Evolutionary conservation across 2,797 vertebrate species (phyloP).

Genomic region (Manis pentadactyla): DNA sequence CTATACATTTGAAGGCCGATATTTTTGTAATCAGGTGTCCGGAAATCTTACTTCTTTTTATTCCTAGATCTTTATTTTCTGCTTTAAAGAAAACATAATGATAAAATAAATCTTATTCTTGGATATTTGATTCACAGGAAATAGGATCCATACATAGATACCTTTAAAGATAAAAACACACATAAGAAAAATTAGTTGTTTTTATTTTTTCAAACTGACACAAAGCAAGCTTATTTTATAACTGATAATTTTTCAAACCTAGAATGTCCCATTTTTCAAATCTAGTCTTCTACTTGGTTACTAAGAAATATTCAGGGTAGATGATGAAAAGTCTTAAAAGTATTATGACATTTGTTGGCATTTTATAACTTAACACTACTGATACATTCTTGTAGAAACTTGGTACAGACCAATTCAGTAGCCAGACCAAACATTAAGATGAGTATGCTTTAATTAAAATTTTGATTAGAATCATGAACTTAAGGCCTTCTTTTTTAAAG

Average conservation of each 20-base stretch:
- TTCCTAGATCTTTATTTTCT: slow-evolving; percentile 28
- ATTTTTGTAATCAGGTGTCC: background rate
- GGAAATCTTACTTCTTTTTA: background rate
- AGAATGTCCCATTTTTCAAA: background rate
- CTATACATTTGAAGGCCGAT: background rate
- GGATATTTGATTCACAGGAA: slow-evolving; percentile 14
- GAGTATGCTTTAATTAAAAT: background rate
- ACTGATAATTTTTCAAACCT: background rate
- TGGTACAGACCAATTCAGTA: background rate
- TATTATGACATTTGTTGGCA: background rate
- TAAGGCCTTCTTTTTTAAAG: background rate
- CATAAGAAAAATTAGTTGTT: background rate
- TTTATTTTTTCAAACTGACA: slow-evolving; percentile 15
- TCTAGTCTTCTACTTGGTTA: background rate
- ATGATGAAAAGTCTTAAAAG: background rate
- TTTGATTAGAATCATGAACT: background rate
- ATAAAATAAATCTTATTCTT: background rate
- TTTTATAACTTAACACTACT: background rate
- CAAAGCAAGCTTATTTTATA: slow-evolving; percentile 49
- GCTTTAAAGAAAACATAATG: background rate
- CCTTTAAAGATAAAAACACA: slow-evolving; percentile 13
- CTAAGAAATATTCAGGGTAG: background rate
- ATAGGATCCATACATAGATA: background rate
- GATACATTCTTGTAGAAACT: background rate
- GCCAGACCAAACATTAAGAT: background rate